Evolutionary conservation across 2,888 invertebrate species (phyloP), one percentile per base, ranked within the genome.

Genomic region (Euzetes globulus): DNA sequence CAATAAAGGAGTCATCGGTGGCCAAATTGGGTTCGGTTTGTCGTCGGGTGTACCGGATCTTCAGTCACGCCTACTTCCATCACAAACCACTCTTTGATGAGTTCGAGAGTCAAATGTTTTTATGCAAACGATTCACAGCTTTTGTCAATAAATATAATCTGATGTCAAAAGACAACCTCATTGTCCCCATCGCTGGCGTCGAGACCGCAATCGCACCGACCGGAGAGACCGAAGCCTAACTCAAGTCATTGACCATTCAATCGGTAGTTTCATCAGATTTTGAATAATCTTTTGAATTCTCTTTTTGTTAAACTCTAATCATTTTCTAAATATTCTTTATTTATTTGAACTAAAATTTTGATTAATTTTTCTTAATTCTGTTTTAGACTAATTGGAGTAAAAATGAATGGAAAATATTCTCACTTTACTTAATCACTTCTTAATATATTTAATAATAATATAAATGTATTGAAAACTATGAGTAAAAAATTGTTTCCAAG

Each of bases 21-120:
- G 92, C 95, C 72, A 99, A 99, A 85, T 86, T 99, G 80, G 98
- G 98, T 72, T 98, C 98, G 60, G 98, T 99, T 13, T 99, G 99
- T 84, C 88, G 99, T 80, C 88, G 99, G 80, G 98, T 99, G 1
- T 99, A 99, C 84, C 89, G 99, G 85, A 99, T 99, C 83, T 99
- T 99, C 84, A 98, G 98, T 71, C 99, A 99, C 85, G 98, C 99
- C 45, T 99, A 95, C 84, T 99, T 94, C 84, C 99, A 99, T 85
- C 99, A 99, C 84, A 88, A 94, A 80, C 87, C 89, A 79, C 90
- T 98, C 83, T 99, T 98, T 86, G 97, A 99, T 85, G 92, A 94
- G 79, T 99, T 98, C 85, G 99, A 99, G 87, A 90, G 90, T 81
- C 93, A 95, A 84, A 96, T 96, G 33, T 93, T 90, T 83, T 86